These are phyloP conservation scores for Selene dorsalis DNA, from an alignment of 2,797 vertebrate genomes.

Conservation along the genomic window DNA sequence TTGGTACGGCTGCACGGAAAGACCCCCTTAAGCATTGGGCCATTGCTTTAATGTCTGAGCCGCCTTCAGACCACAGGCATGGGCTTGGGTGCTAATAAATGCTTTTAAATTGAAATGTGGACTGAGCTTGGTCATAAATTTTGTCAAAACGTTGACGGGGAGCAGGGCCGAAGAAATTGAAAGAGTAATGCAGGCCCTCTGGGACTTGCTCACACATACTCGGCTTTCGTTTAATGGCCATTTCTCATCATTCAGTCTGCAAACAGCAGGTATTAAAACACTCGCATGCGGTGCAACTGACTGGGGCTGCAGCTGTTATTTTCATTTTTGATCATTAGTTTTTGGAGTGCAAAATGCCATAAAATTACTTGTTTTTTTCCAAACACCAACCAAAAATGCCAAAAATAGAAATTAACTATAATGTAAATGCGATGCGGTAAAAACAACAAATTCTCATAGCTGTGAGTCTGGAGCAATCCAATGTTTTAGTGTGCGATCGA, in stretches of 20 bases:
- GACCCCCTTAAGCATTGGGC: conserved; percentile 51
- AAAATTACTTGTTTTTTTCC: background rate
- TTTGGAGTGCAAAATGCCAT: background rate
- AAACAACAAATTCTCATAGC: background rate
- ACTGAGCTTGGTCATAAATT: conserved; percentile 24
- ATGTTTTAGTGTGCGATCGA: background rate
- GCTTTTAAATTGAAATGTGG: conserved; percentile 43
- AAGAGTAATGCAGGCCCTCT: background rate
- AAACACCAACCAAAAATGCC: background rate
- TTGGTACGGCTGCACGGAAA: conserved; percentile 50
- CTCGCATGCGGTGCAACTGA: background rate
- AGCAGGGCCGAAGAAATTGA: background rate
- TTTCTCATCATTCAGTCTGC: background rate
- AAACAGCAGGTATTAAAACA: conserved; percentile 3
- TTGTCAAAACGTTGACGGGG: conserved; percentile 15
- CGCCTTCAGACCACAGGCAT: conserved; percentile 33
- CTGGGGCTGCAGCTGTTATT: background rate
- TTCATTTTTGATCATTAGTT: background rate
- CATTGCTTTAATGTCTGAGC: conserved; percentile 50
- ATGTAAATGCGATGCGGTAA: background rate
- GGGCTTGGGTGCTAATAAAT: conserved; percentile 54
- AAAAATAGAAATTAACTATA: background rate
- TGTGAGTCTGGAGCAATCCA: background rate
- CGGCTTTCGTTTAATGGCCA: background rate
- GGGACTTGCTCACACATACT: conserved; percentile 2